Conservation (phyloP, 2,888 invertebrate genomes). For the Limnephilus marmoratus region DNA sequence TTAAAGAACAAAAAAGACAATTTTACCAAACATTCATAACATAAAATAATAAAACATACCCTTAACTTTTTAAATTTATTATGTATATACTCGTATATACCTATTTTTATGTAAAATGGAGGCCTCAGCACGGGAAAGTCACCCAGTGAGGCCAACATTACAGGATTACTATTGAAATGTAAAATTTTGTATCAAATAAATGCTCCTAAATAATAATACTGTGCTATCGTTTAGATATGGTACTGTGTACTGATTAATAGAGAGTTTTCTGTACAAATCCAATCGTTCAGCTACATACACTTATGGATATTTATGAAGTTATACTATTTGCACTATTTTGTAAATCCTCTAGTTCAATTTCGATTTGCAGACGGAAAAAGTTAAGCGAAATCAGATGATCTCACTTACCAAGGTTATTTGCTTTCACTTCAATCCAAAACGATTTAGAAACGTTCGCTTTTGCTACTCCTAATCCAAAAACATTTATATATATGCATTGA, state of each 20-base stretch:
- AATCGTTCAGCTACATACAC: background rate
- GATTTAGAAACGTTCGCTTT: background rate
- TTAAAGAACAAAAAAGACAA: too few relatives aligned
- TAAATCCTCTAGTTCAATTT: background rate
- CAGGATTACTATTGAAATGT: too few relatives aligned
- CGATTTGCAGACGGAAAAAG: background rate
- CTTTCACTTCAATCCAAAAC: background rate
- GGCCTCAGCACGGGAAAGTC: too few relatives aligned
- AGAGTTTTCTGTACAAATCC: background rate
- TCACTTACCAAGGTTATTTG: background rate
- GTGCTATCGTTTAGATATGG: too few relatives aligned
- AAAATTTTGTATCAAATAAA: too few relatives aligned
- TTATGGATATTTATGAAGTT: background rate
- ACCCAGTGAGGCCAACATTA: too few relatives aligned
- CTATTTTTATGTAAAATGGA: too few relatives aligned
- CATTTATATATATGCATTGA: background rate
- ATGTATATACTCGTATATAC: too few relatives aligned
- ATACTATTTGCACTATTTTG: background rate
- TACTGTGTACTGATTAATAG: background rate
- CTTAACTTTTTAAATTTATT: too few relatives aligned
- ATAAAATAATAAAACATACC: too few relatives aligned
- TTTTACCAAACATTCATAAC: too few relatives aligned
- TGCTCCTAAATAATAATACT: too few relatives aligned
- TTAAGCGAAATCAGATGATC: background rate
- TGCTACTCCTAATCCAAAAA: background rate